Conservation (phyloP, 2,888 invertebrate species). For the Tachystola acroxantha region DNA sequence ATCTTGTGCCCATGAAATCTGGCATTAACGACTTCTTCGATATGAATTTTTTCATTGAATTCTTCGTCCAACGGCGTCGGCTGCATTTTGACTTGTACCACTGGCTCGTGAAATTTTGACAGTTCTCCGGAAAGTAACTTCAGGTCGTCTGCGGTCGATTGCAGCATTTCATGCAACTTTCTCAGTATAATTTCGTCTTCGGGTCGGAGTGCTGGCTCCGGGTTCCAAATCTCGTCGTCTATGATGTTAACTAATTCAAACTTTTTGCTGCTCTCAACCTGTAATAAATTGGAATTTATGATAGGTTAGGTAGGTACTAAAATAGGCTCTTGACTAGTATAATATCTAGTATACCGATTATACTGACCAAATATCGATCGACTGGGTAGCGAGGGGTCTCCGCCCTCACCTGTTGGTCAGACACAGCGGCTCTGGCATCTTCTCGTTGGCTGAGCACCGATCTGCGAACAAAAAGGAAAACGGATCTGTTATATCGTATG, state of each 20-base stretch:
- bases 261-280: constrained; percentile 69
- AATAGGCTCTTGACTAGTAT: no score
- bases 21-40: constrained; percentile 69
- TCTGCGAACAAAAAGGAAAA: constrained; percentile 40
- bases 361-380: constrained; percentile 73
- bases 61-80: constrained; percentile 65
- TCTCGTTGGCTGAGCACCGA: constrained; percentile 46
- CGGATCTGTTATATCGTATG: not conserved
- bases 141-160: constrained; percentile 67
- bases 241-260: constrained; percentile 66
- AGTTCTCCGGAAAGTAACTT: constrained; percentile 64
- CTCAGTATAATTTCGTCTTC: constrained; percentile 66
- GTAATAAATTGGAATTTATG: constrained; percentile 29
- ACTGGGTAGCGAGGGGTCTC: constrained; percentile 52
- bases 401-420: constrained; percentile 71
- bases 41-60: constrained; percentile 68
- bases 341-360: no score
- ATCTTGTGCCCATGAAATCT: constrained; percentile 67
- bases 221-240: constrained; percentile 63
- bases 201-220: constrained; percentile 59
- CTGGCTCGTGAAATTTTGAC: constrained; percentile 50
- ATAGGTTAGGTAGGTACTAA: no score
- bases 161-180: constrained; percentile 67
- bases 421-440: constrained; percentile 70
- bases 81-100: constrained; percentile 44